phyloP scores from a whole-genome alignment of 2,797 vertebrate genomes.

The Esox lucius region DNA sequence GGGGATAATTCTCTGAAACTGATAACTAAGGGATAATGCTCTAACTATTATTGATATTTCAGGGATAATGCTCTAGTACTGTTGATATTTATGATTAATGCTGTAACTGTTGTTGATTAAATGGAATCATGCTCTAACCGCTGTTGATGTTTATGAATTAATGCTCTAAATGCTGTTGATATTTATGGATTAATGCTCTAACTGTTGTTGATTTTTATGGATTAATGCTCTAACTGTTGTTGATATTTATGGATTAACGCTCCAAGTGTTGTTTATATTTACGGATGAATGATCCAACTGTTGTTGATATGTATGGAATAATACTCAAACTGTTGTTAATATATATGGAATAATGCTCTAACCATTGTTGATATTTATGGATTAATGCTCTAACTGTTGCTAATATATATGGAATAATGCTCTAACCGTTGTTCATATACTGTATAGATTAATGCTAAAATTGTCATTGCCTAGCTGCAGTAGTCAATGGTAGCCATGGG shows the following conservation, averaged over 20 bases:
- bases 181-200: neutral
- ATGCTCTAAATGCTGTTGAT: neutral
- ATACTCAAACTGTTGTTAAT: neutral
- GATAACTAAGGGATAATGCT: neutral
- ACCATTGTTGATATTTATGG: neutral
- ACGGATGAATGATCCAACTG: neutral
- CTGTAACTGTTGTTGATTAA: no score
- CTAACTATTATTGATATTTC: neutral
- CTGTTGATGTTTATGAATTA: neutral
- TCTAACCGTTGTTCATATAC: neutral
- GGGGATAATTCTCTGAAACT: no score
- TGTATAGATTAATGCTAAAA: neutral
- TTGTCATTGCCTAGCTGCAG: constrained; percentile 58
- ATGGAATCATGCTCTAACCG: neutral
- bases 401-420: neutral
- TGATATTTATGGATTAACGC: neutral
- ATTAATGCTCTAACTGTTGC: neutral
- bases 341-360: neutral
- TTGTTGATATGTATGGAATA: neutral
- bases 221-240: neutral
- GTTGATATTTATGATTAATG: neutral
- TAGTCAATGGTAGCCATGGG: constrained; percentile 71
- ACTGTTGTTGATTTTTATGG: neutral
- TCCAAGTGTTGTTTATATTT: neutral
- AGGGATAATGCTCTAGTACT: no score